phyloP scores from a whole-genome alignment of 2,113 vertebrate genomes.

The Sinocyclocheilus anshuiensis region DNA sequence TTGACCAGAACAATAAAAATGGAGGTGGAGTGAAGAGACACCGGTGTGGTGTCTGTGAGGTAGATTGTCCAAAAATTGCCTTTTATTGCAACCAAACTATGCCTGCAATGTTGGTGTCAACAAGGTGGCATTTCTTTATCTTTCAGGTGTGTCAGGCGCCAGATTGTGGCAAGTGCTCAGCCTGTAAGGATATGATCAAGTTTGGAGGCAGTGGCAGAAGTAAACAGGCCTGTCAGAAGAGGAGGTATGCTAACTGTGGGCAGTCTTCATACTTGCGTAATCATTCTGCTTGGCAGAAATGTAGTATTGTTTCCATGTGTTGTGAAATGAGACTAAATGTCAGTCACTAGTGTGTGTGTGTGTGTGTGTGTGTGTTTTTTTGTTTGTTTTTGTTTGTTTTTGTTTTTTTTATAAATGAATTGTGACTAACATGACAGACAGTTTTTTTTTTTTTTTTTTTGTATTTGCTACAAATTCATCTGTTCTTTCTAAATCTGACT shows the following conservation, averaged over 20 bases:
- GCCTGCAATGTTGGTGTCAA: neutral
- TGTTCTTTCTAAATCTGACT: too few species aligned
- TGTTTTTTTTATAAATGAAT: neutral
- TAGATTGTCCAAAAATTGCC: constrained; percentile 54
- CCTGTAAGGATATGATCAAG: constrained; percentile 97
- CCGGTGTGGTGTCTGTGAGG: constrained; percentile 96
- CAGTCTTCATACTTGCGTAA: neutral
- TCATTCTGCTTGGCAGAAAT: neutral
- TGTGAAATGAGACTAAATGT: neutral
- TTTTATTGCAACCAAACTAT: neutral
- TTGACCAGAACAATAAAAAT: constrained; percentile 93
- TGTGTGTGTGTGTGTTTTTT: too few species aligned
- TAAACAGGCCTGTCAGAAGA: constrained; percentile 91
- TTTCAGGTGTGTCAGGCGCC: constrained; percentile 91
- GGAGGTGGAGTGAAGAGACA: constrained; percentile 81
- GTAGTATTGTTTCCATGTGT: neutral
- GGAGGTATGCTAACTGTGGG: constrained; percentile 74
- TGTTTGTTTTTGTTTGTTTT: too few species aligned
- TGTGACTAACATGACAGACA: neutral
- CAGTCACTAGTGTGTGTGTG: neutral
- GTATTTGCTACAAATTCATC: neutral
- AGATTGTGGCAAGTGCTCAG: constrained; percentile 90
- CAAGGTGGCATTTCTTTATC: neutral
- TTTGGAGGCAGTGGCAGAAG: constrained; percentile 90
- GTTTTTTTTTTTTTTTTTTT: neutral